Conservation (phyloP, 2,888 invertebrate genomes). For the Rosalia funebris region DNA sequence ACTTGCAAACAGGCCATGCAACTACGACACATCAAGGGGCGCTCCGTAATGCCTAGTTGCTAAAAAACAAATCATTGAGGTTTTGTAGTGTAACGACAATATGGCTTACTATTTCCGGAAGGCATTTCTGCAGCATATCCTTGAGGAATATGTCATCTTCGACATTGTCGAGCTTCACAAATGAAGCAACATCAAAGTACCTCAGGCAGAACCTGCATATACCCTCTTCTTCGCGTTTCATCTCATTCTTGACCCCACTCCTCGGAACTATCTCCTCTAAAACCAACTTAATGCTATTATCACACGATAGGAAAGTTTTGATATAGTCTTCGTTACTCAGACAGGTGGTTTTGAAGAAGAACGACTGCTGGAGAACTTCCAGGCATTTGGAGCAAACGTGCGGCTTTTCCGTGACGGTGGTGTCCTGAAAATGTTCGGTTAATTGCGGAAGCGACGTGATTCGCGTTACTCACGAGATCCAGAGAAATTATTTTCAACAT, state of each 20-base stretch:
- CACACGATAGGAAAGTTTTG: background rate
- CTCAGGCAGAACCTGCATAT: conserved; percentile 26
- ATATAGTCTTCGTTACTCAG: conserved; percentile 20
- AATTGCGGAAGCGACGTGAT: background rate
- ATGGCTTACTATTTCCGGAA: conserved; percentile 27
- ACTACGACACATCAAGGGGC: background rate
- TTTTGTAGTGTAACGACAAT: no score
- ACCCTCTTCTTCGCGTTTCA: conserved; percentile 18
- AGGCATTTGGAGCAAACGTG: conserved; percentile 12
- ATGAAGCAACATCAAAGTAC: background rate
- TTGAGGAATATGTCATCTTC: conserved; percentile 15
- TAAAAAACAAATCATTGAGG: background rate
- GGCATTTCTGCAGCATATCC: conserved; percentile 21
- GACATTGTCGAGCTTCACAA: background rate
- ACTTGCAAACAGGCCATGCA: conserved; percentile 18
- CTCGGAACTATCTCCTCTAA: conserved; percentile 14
- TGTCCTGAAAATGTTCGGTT: background rate
- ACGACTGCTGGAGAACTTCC: conserved; percentile 15
- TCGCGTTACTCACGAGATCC: background rate
- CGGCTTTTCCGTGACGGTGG: background rate
- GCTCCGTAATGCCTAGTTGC: background rate
- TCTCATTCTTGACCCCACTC: background rate
- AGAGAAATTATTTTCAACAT: conserved; percentile 15
- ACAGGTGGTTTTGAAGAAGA: conserved; percentile 23
- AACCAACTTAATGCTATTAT: background rate